Evolutionary conservation across 2,113 vertebrate species (phyloP).

Genomic region (Cyanoliseus patagonus): DNA sequence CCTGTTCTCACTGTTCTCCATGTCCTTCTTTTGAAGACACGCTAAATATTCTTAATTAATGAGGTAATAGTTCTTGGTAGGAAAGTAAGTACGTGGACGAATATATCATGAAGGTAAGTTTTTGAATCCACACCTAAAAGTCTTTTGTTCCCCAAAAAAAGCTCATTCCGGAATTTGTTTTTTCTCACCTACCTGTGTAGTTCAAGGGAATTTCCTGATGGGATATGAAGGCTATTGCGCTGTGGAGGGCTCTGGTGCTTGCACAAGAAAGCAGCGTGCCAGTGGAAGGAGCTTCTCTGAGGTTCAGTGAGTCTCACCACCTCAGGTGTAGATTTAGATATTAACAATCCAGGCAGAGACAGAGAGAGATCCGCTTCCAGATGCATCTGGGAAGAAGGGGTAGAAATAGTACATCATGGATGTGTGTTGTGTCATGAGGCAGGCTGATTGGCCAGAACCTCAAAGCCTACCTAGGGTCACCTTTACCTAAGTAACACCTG

Average conservation of each 20-base stretch:
- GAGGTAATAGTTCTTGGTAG: not conserved
- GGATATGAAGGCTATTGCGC: not conserved
- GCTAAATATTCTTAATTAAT: constrained; percentile 24
- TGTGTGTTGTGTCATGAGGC: not conserved
- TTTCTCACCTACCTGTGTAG: not conserved
- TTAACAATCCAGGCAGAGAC: not conserved
- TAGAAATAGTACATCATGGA: not conserved
- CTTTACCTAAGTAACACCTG: not conserved
- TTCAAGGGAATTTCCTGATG: not conserved
- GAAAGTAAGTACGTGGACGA: not conserved
- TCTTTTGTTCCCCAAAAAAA: not conserved
- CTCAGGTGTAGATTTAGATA: not conserved
- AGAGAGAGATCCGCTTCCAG: not conserved
- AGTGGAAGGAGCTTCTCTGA: not conserved
- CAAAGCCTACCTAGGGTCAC: not conserved
- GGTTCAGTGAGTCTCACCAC: not conserved
- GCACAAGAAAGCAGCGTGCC: fast-evolving
- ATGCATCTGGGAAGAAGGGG: not conserved
- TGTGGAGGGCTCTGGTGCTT: not conserved
- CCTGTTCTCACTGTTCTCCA: constrained; percentile 1
- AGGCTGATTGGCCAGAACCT: not conserved
- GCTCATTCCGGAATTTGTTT: not conserved
- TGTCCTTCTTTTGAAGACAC: constrained; percentile 22
- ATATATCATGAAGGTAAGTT: not conserved
- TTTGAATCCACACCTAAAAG: not conserved